A percentile compares a stretch with the other conserved stretches of the same genome.
Evolutionary conservation across 2,113 vertebrate species (phyloP).

Genomic region (Phylloscopus whistleri): DNA sequence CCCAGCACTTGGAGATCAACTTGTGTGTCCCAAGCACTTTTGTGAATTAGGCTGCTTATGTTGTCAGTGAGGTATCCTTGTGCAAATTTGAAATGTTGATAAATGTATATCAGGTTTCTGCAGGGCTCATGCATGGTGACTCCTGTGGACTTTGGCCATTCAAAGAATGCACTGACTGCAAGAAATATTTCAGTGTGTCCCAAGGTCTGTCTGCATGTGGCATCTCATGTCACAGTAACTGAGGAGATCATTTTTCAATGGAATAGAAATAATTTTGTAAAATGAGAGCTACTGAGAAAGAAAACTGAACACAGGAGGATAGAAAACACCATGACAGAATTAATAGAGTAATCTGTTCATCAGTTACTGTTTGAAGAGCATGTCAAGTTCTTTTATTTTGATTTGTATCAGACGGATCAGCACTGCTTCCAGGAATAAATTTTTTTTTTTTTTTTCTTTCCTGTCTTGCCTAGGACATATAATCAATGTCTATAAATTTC

Average conservation of each 20-base stretch:
- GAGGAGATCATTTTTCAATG: background rate
- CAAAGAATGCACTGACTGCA: background rate
- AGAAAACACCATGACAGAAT: background rate
- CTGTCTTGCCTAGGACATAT: background rate
- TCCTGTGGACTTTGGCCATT: background rate
- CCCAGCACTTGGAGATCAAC: background rate
- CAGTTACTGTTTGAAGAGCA: background rate
- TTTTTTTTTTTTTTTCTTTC: background rate
- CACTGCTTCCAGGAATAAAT: background rate
- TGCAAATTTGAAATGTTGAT: background rate
- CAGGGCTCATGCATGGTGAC: background rate
- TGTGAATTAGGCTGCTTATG: background rate
- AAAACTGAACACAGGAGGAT: background rate
- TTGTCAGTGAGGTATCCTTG: background rate
- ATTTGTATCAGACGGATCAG: background rate
- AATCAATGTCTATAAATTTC: background rate
- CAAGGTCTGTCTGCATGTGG: rapidly evolving
- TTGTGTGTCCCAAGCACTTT: background rate
- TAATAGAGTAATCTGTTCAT: background rate
- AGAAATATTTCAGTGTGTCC: background rate
- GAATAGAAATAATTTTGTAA: background rate
- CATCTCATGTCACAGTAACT: background rate
- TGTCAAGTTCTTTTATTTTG: background rate
- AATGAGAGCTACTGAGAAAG: background rate
- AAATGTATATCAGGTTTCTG: background rate